These are phyloP conservation scores for Setophaga kirtlandii DNA, from an alignment of 2,113 vertebrate genomes.

Conservation along the genomic window DNA sequence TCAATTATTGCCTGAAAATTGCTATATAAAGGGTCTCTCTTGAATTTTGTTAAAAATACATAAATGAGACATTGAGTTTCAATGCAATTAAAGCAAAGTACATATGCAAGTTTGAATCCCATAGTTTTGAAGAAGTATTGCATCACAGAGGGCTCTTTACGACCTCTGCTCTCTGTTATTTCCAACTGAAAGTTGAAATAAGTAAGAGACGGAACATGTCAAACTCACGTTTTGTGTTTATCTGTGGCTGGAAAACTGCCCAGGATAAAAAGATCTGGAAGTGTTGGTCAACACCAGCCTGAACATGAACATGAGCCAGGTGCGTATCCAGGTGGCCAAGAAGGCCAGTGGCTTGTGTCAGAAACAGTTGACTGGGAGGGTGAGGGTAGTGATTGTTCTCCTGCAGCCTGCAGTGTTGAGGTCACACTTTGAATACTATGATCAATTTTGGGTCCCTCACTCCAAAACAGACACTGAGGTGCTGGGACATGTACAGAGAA, in stretches of 20 bases:
- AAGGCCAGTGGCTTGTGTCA: neutral
- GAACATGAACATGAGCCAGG: neutral
- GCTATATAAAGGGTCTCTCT: accelerated
- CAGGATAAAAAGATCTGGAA: neutral
- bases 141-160: neutral
- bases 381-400: neutral
- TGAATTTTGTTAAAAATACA: neutral
- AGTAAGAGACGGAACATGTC: neutral
- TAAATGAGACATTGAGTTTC: neutral
- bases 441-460: neutral
- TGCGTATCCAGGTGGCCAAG: neutral
- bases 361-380: neutral
- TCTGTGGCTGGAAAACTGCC: neutral
- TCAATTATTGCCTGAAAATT: neutral
- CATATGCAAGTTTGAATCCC: neutral
- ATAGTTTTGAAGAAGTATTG: neutral
- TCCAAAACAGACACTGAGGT: neutral
- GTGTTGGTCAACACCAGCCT: neutral
- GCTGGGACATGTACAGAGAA: neutral
- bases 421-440: neutral
- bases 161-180: neutral
- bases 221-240: neutral
- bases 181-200: neutral
- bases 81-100: neutral
- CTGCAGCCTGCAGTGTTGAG: neutral